phyloP scores from a whole-genome alignment of 2,797 vertebrate species.

The Hoplostethus atlanticus region DNA sequence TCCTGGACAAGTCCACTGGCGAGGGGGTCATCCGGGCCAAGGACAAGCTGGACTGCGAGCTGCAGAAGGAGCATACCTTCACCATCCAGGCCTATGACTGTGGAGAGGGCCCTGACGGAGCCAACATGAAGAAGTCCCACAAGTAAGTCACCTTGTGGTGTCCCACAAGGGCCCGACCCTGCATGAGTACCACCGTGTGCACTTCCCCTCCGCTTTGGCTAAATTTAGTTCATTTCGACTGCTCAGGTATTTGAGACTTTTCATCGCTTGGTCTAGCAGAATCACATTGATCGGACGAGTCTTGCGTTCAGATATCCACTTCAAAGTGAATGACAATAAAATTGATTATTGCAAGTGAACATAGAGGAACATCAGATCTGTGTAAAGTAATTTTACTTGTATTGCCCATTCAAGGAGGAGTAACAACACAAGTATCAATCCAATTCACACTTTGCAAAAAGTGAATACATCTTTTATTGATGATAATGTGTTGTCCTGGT shows the following conservation, averaged over 20 bases:
- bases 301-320: neutral
- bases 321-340: neutral
- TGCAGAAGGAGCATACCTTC: constrained; percentile 97
- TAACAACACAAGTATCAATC: neutral
- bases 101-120: constrained; percentile 93
- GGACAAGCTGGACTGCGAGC: constrained; percentile 96
- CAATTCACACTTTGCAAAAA: neutral
- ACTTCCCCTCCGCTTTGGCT: no score
- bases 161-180: neutral
- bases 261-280: neutral
- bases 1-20: constrained; percentile 97
- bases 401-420: no score
- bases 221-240: no score
- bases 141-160: constrained; percentile 87
- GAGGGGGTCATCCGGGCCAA: constrained; percentile 95
- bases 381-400: no score
- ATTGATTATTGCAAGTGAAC: neutral
- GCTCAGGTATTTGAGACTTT: no score
- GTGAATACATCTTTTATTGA: neutral
- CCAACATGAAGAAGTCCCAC: constrained; percentile 95
- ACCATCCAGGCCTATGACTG: constrained; percentile 98
- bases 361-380: neutral
- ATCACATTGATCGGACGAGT: neutral
- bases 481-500: neutral
- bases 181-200: neutral